Evolutionary conservation across 2,797 vertebrate species (phyloP).

Genomic region (Podargus strigoides): DNA sequence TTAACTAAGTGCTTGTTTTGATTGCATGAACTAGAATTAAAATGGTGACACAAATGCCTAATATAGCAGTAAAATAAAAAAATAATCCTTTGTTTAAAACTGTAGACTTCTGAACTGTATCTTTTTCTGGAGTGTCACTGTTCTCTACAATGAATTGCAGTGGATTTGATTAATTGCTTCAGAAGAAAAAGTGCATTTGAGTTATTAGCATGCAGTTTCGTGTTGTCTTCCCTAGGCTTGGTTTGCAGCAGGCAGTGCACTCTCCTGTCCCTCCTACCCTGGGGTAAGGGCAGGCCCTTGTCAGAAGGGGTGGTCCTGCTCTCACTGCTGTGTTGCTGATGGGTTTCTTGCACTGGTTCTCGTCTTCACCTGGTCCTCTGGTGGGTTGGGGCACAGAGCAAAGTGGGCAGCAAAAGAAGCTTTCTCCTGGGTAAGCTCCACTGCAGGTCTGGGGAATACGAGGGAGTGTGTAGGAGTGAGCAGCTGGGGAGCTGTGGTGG

Average conservation of each 20-base stretch:
- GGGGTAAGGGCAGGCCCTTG: not conserved
- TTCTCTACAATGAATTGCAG: not conserved
- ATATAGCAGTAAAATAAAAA: not conserved
- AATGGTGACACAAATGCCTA: not conserved
- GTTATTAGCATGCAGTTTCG: not conserved
- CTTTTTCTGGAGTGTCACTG: not conserved
- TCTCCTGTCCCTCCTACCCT: not conserved
- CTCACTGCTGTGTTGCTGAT: accelerated
- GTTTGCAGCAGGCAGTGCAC: not conserved
- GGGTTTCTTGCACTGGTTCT: not conserved
- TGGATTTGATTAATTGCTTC: not conserved
- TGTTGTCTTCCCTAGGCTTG: not conserved
- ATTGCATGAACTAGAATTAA: not conserved
- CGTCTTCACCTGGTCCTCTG: not conserved
- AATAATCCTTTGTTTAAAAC: not conserved
- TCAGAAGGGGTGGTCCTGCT: not conserved
- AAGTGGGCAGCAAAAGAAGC: not conserved
- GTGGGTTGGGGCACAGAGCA: not conserved
- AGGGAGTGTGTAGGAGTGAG: not conserved
- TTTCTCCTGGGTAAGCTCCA: not conserved
- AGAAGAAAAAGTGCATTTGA: not conserved
- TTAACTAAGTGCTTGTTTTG: not conserved
- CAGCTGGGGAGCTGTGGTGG: accelerated
- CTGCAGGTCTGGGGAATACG: accelerated
- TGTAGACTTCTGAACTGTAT: not conserved